phyloP scores from a whole-genome alignment of 2,888 invertebrate genomes.

The Endotricha flammealis region DNA sequence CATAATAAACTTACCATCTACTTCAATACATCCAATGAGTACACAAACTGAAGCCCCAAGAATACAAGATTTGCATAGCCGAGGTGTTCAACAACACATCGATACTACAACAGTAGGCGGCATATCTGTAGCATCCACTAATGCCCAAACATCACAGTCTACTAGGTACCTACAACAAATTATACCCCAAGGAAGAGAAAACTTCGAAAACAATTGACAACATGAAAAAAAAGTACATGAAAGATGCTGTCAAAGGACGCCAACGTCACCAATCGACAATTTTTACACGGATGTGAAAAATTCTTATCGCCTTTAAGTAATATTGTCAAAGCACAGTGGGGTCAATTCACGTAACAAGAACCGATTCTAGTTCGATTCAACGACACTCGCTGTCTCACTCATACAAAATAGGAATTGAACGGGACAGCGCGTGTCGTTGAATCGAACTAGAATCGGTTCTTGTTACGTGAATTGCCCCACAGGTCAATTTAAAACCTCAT shows the following conservation, averaged over 20 bases:
- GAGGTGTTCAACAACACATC: not conserved
- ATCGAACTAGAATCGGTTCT: no score
- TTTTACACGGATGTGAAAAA: conserved; percentile 4
- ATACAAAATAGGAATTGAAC: no score
- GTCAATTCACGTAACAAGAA: no score
- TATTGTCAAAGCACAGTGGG: conserved; percentile 1
- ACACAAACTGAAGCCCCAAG: not conserved
- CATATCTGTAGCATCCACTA: not conserved
- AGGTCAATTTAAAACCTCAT: not conserved
- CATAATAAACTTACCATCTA: conserved; percentile 1
- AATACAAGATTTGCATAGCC: no score
- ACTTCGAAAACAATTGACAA: not conserved
- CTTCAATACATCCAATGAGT: not conserved
- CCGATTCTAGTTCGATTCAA: no score
- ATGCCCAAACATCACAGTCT: not conserved
- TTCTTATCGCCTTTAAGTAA: conserved; percentile 4
- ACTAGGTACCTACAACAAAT: not conserved
- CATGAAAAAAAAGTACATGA: no score
- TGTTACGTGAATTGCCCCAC: no score
- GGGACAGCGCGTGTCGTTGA: no score
- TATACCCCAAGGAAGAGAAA: conserved; percentile 2
- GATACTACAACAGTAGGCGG: not conserved
- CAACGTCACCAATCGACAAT: conserved; percentile 1
- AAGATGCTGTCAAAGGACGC: not conserved
- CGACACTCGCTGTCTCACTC: no score